Base-by-base conservation (phyloP, 92 coral and sea anemone genomes). In the Porites lobata region DNA sequence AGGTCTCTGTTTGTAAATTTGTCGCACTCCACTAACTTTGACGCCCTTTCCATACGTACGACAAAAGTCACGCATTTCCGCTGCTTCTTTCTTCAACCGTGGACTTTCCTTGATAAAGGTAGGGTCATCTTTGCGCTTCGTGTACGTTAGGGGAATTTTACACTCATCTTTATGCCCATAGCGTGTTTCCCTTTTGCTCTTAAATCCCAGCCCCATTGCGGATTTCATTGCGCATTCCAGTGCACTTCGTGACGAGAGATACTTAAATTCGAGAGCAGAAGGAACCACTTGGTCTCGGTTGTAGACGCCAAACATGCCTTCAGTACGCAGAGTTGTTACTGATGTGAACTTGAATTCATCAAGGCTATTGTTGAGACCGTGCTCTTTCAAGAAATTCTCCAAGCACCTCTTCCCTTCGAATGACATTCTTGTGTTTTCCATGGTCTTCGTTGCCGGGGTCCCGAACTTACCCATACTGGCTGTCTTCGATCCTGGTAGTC, bases 141-240 rank as follows among this genome's bases (percentile, higher is more conserved):
- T 68, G 86, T 67, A 81, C 18, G n/a, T n/a, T n/a, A n/a, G n/a
- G 2, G 77, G 77, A 6, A 38, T 81, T 81, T 38, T 5, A 51
- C 77, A 67, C 17, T 74, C 88, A 65, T 75, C 82, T 18, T 11
- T 59, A 43, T 74, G 82, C 58, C 75, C 64, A 67, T 61, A 29
- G 1, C 88, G 75, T 3, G 88, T 85, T 52, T 85, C 64, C 26
- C 88, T 29, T 58, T 50, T 84, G 29, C 81, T 85, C 66, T 57
- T 85, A 14, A 3, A 85, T 75, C 88, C 81, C 15, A 84, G 80
- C 81, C 81, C 73, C 88, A 84, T 74, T 13, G 88, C 88, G 47
- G 81, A 84, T 72, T 84, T 84, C 88, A 83, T 71, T 19, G 87
- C 87, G 50, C 87, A 72, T 32, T 83, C 69, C 47, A 85, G 47